These are phyloP conservation scores for Drosophila malerkotliana DNA, from an alignment of 1,140 invertebrate genomes.

Conservation along the genomic window DNA sequence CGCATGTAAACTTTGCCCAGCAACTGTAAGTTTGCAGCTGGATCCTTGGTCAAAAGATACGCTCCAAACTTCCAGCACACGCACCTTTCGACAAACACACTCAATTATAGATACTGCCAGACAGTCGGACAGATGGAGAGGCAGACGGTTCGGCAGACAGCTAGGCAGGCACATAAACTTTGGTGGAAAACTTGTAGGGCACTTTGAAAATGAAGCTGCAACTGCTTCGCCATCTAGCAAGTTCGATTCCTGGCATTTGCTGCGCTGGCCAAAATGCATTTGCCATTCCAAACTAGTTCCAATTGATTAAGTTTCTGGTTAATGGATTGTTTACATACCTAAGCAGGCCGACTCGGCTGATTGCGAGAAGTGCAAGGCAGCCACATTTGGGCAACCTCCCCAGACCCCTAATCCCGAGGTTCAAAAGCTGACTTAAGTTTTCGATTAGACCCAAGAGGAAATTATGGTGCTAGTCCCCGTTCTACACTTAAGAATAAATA, in stretches of 20 bases:
- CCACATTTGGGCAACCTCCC: conserved; percentile 36
- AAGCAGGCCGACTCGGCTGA: conserved; percentile 29
- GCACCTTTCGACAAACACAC: conserved; percentile 57
- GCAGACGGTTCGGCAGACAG: conserved; percentile 6
- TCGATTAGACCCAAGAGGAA: conserved; percentile 10
- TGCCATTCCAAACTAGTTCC: conserved; percentile 75
- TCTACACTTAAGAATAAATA: not conserved
- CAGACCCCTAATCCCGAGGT: conserved; percentile 44
- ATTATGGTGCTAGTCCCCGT: not conserved
- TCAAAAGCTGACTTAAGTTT: conserved; percentile 27
- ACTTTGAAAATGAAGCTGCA: conserved; percentile 59
- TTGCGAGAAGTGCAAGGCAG: conserved; percentile 26
- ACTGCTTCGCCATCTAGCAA: conserved; percentile 20
- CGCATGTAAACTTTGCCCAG: conserved; percentile 37
- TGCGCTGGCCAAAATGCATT: conserved; percentile 70
- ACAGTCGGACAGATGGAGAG: not conserved
- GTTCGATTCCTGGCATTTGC: conserved; percentile 57
- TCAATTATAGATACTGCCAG: conserved; percentile 54
- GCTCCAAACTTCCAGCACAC: conserved; percentile 29
- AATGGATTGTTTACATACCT: conserved; percentile 79
- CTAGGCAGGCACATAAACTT: conserved; percentile 20
- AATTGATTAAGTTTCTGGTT: conserved; percentile 82
- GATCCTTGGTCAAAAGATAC: conserved; percentile 64
- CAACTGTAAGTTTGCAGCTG: conserved; percentile 42
- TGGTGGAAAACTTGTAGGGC: conserved; percentile 47